A percentile compares a stretch with the other conserved stretches of the same genome.
phyloP scores from a whole-genome alignment of 2,797 vertebrate species.

The Caiman crocodilus region DNA sequence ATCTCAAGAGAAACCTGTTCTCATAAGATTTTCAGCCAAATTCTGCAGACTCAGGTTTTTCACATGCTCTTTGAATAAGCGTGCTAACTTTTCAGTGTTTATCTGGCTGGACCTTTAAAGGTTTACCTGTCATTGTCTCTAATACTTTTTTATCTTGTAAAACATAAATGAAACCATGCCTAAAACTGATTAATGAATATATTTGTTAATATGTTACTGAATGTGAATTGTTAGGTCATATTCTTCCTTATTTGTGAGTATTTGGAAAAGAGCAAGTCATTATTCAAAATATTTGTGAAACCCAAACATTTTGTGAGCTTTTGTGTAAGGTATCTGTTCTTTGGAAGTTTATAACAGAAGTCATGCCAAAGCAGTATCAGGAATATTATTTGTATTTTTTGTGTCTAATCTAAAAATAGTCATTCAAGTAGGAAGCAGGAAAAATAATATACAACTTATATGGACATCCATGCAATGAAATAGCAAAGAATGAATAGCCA shows the following conservation, averaged over 20 bases:
- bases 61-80: constrained; percentile 13
- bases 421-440: background rate
- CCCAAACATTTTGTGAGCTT: background rate
- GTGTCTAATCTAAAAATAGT: fast-evolving
- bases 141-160: constrained; percentile 49
- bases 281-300: constrained; percentile 1
- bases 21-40: background rate
- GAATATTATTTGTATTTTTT: constrained; percentile 48
- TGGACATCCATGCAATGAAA: constrained; percentile 28
- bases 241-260: background rate
- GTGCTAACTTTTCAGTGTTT: constrained; percentile 20
- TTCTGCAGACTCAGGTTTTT: background rate
- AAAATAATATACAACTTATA: background rate
- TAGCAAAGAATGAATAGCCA: constrained; percentile 24
- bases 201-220: constrained; percentile 11
- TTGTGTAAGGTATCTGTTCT: constrained; percentile 33
- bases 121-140: constrained; percentile 36
- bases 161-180: constrained; percentile 23
- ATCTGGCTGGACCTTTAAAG: constrained; percentile 44
- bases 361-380: background rate
- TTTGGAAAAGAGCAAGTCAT: background rate
- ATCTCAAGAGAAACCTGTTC: background rate
- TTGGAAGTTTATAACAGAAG: constrained; percentile 37
- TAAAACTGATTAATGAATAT: background rate
- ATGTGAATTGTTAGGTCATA: background rate